Evolutionary conservation across 1,140 invertebrate genomes (phyloP), one percentile per base, ranked within the genome.

Genomic region (Holotrichia oblita): DNA sequence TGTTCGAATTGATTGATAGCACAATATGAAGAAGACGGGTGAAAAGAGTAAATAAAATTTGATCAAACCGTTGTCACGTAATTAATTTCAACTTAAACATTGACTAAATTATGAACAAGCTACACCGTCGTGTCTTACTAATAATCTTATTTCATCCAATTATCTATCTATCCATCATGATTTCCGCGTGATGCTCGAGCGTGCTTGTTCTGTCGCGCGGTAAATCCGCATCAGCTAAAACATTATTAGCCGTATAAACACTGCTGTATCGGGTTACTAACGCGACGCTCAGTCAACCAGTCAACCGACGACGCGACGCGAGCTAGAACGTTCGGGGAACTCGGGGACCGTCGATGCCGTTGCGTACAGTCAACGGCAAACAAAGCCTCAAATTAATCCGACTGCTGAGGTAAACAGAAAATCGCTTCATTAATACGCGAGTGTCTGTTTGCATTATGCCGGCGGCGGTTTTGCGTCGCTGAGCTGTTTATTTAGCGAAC

Each of bases 371-470:
- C 48, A 34, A 34, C 27, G 48, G 14, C 14, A 55, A 55, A 55
- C 48, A 55, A 55, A 55, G 14, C 48, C 48, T 55, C 48, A 55
- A 55, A 55, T 55, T 55, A 55, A 55, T 55, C 48, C 48, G 48
- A 17, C 48, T 17, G 14, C 48, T 7, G 48, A 17, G 48, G 48
- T n/a, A 55, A 55, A 55, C 48, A 55, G 48, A 14, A 17, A 55
- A 55, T 55, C 48, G 48, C 48, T 55, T 55, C 48, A 55, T 55
- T 55, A 55, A 55, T 55, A 55, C 48, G 48, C n/a, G 48, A 55
- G 14, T 17, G 48, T 55, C 48, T 55, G 48, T 55, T 55, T 55
- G 48, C 48, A 14, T 55, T 55, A 55, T 55, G 48, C 14, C 48
- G 48, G 6, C 17, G 12, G 9, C 48, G 6, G 48, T 14, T 55